Conservation (phyloP, 2,113 vertebrate genomes). For the Epinephelus fuscoguttatus region DNA sequence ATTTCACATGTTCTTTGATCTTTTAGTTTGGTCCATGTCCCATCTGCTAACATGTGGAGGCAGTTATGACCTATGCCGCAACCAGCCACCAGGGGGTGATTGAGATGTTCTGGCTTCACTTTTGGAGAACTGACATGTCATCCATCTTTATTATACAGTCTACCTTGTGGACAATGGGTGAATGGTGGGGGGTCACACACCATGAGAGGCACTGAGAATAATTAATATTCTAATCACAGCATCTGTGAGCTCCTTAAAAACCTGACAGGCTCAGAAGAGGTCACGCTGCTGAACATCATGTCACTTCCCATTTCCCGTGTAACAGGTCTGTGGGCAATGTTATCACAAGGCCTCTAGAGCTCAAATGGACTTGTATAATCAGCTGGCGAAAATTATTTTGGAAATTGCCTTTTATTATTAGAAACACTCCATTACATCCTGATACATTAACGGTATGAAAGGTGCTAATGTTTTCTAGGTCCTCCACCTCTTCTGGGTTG, state of each 20-base stretch:
- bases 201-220: conserved; percentile 23
- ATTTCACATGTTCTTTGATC: no score
- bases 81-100: no score
- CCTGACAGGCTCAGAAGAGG: conserved; percentile 48
- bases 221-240: conserved; percentile 68
- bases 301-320: conserved; percentile 73
- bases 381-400: conserved; percentile 68
- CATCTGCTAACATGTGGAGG: no score
- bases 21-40: no score
- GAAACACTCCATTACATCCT: conserved; percentile 75
- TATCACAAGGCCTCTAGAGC: conserved; percentile 63
- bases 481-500: conserved; percentile 12
- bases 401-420: conserved; percentile 80
- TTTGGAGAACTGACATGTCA: no score
- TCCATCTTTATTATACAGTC: neutral
- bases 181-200: neutral
- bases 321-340: conserved; percentile 67
- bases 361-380: conserved; percentile 71
- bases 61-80: no score
- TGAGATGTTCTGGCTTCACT: no score
- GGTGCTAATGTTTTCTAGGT: conserved; percentile 55
- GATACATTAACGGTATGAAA: conserved; percentile 72
- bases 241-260: conserved; percentile 47
- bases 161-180: neutral
- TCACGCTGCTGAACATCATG: conserved; percentile 63